Evolutionary conservation across 2,888 invertebrate species (phyloP).

Genomic region (Tenodera sinensis): DNA sequence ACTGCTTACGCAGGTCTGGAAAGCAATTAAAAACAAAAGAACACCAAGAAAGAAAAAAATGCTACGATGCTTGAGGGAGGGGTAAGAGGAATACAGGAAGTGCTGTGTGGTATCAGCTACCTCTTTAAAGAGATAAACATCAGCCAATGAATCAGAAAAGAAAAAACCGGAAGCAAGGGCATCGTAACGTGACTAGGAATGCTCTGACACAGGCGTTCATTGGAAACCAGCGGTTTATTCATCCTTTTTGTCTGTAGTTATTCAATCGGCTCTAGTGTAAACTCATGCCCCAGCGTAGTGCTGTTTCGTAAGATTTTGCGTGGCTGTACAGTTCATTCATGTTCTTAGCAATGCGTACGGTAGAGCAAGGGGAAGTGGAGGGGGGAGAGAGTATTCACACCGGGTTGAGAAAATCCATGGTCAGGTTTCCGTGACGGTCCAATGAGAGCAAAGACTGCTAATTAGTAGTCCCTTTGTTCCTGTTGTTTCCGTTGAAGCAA

Average conservation of each 20-base stretch:
- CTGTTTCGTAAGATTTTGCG: background rate
- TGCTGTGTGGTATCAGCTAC: background rate
- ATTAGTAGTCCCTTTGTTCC: background rate
- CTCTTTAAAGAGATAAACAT: background rate
- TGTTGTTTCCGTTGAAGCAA: background rate
- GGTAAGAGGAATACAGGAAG: constrained; percentile 6
- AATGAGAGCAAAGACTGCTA: constrained; percentile 1
- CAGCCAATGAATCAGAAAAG: background rate
- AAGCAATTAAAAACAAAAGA: background rate
- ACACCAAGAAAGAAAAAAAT: background rate
- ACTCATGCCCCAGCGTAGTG: background rate
- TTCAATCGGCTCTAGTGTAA: background rate
- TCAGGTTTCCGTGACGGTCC: background rate
- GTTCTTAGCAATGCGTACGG: background rate
- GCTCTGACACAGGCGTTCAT: background rate
- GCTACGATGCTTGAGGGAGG: background rate
- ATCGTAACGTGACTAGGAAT: background rate
- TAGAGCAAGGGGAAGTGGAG: background rate
- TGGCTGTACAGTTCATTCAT: constrained; percentile 14
- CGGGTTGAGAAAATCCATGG: constrained; percentile 5
- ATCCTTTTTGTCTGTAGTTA: background rate
- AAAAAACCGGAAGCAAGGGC: background rate
- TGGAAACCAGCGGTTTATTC: background rate
- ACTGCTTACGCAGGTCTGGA: background rate
- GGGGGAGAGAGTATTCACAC: background rate